Conservation (phyloP, 2,797 vertebrate species). For the Molossus molossus region DNA sequence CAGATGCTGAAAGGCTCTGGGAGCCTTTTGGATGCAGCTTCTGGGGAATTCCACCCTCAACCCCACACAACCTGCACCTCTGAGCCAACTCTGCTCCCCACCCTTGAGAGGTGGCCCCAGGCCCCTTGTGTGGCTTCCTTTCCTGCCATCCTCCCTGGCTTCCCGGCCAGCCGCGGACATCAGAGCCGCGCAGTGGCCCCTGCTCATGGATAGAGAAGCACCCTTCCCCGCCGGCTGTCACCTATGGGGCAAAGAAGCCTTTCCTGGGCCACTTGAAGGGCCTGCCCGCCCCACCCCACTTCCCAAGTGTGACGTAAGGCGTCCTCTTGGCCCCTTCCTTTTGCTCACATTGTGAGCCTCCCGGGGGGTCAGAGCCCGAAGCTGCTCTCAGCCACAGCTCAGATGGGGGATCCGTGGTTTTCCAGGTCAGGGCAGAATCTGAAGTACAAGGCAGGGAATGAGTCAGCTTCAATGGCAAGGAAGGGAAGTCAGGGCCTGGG, state of each 20-base stretch:
- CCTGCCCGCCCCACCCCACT: not conserved
- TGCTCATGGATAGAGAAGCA: not conserved
- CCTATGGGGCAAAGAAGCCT: not conserved
- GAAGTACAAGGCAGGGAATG: not conserved
- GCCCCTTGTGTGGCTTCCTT: not conserved
- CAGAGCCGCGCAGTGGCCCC: not conserved
- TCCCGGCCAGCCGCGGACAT: not conserved
- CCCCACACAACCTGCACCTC: not conserved
- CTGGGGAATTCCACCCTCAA: slow-evolving; percentile 62
- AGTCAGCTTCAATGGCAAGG: not conserved
- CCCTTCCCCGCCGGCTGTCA: not conserved
- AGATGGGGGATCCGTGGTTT: not conserved
- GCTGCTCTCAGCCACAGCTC: not conserved
- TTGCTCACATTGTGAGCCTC: not conserved
- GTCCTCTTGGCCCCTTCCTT: not conserved
- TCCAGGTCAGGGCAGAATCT: slow-evolving; percentile 36
- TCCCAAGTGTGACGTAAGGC: too few relatives aligned
- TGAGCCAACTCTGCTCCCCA: not conserved
- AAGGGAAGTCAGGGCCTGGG: not conserved
- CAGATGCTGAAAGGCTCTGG: not conserved
- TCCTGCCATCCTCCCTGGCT: not conserved
- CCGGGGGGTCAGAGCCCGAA: not conserved
- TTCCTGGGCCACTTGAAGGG: not conserved
- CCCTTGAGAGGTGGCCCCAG: not conserved
- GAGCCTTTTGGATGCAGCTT: slow-evolving; percentile 24